phyloP scores from a whole-genome alignment of 2,888 invertebrate species.

The Gymnosoma rotundatum region DNA sequence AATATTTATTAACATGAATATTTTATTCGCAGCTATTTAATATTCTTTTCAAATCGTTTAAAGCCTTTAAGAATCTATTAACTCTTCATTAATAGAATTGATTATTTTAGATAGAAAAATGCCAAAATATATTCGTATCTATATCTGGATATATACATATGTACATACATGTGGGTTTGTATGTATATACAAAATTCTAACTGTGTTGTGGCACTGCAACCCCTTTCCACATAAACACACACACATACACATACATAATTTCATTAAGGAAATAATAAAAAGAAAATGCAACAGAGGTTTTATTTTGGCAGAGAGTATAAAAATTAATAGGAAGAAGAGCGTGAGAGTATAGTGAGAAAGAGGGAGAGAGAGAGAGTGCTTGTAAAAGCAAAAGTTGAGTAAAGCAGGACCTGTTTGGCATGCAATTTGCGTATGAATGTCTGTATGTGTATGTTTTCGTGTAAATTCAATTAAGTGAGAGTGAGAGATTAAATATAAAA shows the following conservation, averaged over 20 bases:
- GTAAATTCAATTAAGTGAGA: constrained; percentile 22
- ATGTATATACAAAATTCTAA: constrained; percentile 19
- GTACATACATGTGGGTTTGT: not conserved
- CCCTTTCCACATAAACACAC: not conserved
- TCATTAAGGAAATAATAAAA: not conserved
- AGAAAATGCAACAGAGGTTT: constrained; percentile 49
- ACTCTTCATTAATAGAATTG: constrained; percentile 35
- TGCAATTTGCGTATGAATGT: not conserved
- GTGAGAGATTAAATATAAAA: constrained; percentile 34
- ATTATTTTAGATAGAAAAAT: constrained; percentile 25
- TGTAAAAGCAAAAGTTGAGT: not conserved
- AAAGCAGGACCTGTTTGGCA: constrained; percentile 52
- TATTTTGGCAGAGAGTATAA: constrained; percentile 18
- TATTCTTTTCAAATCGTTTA: constrained; percentile 9
- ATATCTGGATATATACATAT: no score
- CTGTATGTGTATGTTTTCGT: not conserved
- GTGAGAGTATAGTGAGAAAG: constrained; percentile 1
- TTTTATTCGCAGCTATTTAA: constrained; percentile 9
- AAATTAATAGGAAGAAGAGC: not conserved
- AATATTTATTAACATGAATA: not conserved
- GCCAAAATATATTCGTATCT: not conserved
- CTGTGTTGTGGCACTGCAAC: constrained; percentile 13
- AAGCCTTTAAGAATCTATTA: constrained; percentile 47
- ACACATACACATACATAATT: not conserved
- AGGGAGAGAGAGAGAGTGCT: not conserved